Percentiles rank a stretch among this genome's conserved stretches.
These are phyloP conservation scores for Paedocypris sp. DNA, from an alignment of 2,113 vertebrate species.

Conservation along the genomic window DNA sequence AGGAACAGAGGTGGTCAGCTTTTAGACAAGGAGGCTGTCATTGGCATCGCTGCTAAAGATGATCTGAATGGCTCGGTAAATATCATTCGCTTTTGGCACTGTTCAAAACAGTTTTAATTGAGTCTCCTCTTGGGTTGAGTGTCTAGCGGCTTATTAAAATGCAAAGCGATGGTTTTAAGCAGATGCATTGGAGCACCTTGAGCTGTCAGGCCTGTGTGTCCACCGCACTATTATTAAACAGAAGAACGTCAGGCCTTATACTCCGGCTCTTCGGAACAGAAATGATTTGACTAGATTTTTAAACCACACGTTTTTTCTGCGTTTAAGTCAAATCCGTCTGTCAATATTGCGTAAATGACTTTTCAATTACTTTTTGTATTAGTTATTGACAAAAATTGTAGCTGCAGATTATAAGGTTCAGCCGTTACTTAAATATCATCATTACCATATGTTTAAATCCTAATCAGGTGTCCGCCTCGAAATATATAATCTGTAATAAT, in stretches of 20 bases:
- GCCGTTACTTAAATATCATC: too few relatives aligned
- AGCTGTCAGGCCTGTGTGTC: constrained; percentile 29
- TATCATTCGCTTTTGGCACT: not conserved
- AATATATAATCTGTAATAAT: not conserved
- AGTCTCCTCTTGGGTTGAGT: not conserved
- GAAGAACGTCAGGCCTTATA: not conserved
- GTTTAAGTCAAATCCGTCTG: too few relatives aligned
- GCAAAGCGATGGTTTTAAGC: constrained; percentile 54
- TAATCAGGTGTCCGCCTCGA: not conserved
- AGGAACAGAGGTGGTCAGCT: too few relatives aligned
- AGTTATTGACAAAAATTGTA: too few relatives aligned
- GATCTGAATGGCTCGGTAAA: too few relatives aligned
- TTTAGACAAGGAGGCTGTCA: too few relatives aligned
- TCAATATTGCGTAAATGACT: too few relatives aligned
- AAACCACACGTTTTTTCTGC: too few relatives aligned
- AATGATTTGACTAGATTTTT: constrained; percentile 3
- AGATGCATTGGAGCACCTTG: constrained; percentile 60
- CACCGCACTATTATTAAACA: constrained; percentile 43
- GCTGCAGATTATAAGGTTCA: too few relatives aligned
- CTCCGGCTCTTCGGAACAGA: constrained; percentile 26
- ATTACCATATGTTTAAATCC: not conserved
- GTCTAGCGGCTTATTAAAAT: constrained; percentile 49
- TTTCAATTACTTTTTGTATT: too few relatives aligned
- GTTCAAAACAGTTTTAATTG: not conserved
- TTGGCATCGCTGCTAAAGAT: too few relatives aligned